Conservation (phyloP, 2,113 vertebrate species). For the Zosterops hypoxanthus region DNA sequence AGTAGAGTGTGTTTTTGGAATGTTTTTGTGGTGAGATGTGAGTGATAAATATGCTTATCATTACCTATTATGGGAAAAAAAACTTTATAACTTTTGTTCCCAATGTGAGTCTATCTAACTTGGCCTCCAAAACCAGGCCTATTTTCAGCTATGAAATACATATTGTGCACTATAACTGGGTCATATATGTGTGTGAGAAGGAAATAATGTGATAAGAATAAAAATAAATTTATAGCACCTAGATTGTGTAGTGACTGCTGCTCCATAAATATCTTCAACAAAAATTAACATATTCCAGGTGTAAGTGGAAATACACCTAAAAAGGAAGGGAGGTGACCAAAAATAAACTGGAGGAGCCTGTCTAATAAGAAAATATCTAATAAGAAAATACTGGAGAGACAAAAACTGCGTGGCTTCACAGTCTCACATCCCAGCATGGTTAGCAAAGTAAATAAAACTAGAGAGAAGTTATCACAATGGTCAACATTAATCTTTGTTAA, state of each 20-base stretch:
- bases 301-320: neutral
- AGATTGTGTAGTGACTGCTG: neutral
- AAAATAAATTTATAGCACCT: conserved; percentile 20
- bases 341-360: neutral
- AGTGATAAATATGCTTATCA: neutral
- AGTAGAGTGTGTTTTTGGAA: neutral
- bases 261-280: neutral
- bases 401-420: neutral
- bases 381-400: neutral
- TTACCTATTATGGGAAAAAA: neutral
- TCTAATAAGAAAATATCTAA: neutral
- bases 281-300: neutral
- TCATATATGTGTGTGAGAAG: neutral
- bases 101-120: neutral
- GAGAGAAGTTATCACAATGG: neutral
- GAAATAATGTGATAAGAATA: neutral
- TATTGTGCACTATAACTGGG: neutral
- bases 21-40: neutral
- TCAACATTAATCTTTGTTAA: neutral
- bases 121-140: neutral
- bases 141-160: neutral
- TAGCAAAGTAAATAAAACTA: conserved; percentile 14
- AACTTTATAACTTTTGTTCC: neutral
- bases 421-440: neutral
- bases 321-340: neutral